Base-by-base conservation (phyloP, 92 coral and sea anemone species). In the Palythoa caribaeorum region DNA sequence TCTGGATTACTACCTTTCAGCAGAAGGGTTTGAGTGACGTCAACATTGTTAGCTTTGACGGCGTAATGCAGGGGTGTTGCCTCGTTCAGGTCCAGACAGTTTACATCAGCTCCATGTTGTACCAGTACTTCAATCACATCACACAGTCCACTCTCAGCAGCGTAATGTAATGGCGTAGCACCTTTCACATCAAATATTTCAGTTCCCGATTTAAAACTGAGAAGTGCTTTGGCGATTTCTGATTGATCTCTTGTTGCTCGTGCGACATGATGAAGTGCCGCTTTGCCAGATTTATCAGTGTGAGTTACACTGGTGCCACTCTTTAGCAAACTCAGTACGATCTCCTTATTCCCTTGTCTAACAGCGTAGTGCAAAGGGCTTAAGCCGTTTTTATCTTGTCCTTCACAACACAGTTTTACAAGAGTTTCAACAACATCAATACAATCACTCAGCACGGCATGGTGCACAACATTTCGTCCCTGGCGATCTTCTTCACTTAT, bases 11-110 rank as follows among this genome's bases (percentile, higher is more conserved):
- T 14, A 37, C 73, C 84, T 1, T 60, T 62, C 3, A 38, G 17
- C 59, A 79, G 36, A 79, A 79, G 84, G 11, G 72, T 62, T 59
- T 62, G 47, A 5, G 60, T 54, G 60, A 65, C 73, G 21, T 39
- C 72, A 6, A 47, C 37, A 16, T 79, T 60, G 16, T 38, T 16
- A 60, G 71, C 71, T 62, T 62, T 44, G 8, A 57, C 84, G 17
- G 84, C 84, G 37, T 79, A 79, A 17, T 79, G 84, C n/a, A 79
- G 73, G 2, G 84, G 84, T 15, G 84, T 79, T 1, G 38, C 84
- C 15, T 79, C 84, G 50, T 62, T 63, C 9, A 53, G 50, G 47
- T 79, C 73, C 84, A 79, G 60, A 60, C 84, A 79, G 72, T 79
- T 79, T 15, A 79, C 28, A 79, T 79, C 84, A 6, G 84, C 84